Percentiles rank a stretch among this genome's conserved stretches.
These are phyloP conservation scores for Synergus laeviventris DNA, from an alignment of 2,888 invertebrate genomes.

Conservation along the genomic window DNA sequence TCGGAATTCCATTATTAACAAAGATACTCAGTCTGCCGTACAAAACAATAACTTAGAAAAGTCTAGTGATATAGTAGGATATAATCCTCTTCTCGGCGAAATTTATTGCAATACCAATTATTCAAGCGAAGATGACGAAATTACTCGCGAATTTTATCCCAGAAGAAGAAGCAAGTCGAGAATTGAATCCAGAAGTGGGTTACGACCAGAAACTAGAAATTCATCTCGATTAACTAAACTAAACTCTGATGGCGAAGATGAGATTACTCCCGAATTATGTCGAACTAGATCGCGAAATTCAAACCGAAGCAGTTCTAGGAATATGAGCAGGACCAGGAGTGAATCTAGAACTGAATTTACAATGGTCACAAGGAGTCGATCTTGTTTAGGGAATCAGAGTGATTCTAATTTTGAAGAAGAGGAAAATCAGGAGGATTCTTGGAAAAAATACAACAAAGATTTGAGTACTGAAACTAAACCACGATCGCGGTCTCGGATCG, in stretches of 20 bases:
- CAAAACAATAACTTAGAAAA: neutral
- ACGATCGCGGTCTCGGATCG: slow-evolving; percentile 18
- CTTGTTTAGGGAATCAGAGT: slow-evolving; percentile 13
- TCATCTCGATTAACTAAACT: slow-evolving; percentile 15
- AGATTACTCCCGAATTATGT: neutral
- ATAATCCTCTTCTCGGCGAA: neutral
- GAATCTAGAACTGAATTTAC: neutral
- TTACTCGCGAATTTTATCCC: neutral
- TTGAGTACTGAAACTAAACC: neutral
- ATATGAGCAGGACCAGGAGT: neutral
- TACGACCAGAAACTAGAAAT: neutral
- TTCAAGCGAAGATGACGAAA: neutral
- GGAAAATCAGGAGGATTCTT: slow-evolving; percentile 29
- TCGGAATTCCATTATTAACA: slow-evolving; percentile 14
- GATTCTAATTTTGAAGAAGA: neutral
- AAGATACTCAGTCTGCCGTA: slow-evolving; percentile 17
- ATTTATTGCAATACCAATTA: neutral
- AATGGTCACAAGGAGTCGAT: slow-evolving; percentile 1
- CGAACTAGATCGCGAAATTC: neutral
- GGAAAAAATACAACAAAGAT: neutral
- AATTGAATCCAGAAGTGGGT: neutral
- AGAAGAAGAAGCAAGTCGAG: neutral
- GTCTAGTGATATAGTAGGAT: neutral
- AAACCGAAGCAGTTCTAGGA: neutral
- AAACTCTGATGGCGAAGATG: neutral